These are phyloP conservation scores for Nycticryphes semicollaris DNA, from an alignment of 2,113 vertebrate genomes.

Conservation along the genomic window DNA sequence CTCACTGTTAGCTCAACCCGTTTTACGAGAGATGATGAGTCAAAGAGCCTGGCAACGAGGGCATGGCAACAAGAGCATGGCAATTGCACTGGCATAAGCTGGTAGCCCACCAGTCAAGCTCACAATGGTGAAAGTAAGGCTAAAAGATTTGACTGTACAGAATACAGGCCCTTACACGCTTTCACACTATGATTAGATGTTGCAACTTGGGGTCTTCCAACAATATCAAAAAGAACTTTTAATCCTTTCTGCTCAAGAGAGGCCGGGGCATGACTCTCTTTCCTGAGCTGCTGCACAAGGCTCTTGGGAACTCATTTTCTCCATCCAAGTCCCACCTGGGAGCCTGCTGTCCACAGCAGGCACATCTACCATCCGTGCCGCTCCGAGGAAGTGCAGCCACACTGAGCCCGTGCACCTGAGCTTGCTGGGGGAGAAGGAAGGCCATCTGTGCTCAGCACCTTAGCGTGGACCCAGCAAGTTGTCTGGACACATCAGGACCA, in stretches of 20 bases:
- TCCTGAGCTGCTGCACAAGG: background rate
- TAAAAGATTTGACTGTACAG: background rate
- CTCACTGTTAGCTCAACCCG: background rate
- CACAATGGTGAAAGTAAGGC: background rate
- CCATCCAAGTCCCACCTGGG: background rate
- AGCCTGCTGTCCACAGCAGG: background rate
- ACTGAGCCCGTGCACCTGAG: rapidly evolving
- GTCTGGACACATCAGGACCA: background rate
- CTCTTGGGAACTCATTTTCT: background rate
- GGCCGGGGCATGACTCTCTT: background rate
- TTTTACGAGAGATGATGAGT: background rate
- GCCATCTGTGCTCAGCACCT: rapidly evolving
- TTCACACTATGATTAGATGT: background rate
- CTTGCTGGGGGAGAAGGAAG: background rate
- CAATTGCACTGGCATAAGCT: background rate
- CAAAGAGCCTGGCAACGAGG: background rate
- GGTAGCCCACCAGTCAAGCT: background rate
- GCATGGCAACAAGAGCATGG: background rate
- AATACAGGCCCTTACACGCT: background rate
- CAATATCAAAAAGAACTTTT: background rate
- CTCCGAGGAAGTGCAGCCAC: background rate
- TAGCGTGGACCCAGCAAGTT: background rate
- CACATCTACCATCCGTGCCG: rapidly evolving
- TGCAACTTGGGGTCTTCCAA: background rate
- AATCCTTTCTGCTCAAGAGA: background rate